These are phyloP conservation scores for Drosophila bifasciata DNA, from an alignment of 1,140 invertebrate species.

Conservation along the genomic window DNA sequence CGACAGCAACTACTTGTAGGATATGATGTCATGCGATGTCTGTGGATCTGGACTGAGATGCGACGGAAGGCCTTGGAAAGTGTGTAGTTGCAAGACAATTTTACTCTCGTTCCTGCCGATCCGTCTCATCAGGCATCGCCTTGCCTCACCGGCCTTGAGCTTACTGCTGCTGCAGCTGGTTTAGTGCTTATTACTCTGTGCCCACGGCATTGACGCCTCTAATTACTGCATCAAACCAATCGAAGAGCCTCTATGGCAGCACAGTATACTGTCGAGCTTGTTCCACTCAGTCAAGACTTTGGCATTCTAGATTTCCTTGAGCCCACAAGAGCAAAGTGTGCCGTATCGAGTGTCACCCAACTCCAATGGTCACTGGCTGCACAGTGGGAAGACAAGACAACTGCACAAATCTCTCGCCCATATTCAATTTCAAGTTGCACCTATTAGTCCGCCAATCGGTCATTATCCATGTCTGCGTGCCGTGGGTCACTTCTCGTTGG, in stretches of 20 bases:
- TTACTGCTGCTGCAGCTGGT: not conserved
- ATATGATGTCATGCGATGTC: no score
- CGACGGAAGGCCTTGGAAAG: no score
- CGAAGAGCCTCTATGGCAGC: not conserved
- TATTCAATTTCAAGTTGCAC: not conserved
- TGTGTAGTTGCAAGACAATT: no score
- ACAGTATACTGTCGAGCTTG: no score
- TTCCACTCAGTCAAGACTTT: not conserved
- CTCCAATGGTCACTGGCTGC: not conserved
- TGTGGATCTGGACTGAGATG: no score
- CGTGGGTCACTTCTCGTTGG: no score
- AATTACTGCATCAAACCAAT: not conserved
- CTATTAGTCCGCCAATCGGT: no score
- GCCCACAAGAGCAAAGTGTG: conserved; percentile 9
- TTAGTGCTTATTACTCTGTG: conserved; percentile 1
- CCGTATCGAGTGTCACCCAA: conserved; percentile 13
- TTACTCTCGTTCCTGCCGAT: no score
- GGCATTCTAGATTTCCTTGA: conserved; percentile 28
- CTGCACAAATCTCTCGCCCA: no score
- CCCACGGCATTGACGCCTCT: not conserved
- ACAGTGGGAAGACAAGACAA: no score
- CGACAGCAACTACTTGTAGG: conserved; percentile 34
- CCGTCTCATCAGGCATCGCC: no score
- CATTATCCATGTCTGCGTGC: no score
- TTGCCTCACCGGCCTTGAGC: conserved; percentile 3